Base-by-base conservation (phyloP, 2,888 invertebrate species). In the Eupithecia dodoneata region DNA sequence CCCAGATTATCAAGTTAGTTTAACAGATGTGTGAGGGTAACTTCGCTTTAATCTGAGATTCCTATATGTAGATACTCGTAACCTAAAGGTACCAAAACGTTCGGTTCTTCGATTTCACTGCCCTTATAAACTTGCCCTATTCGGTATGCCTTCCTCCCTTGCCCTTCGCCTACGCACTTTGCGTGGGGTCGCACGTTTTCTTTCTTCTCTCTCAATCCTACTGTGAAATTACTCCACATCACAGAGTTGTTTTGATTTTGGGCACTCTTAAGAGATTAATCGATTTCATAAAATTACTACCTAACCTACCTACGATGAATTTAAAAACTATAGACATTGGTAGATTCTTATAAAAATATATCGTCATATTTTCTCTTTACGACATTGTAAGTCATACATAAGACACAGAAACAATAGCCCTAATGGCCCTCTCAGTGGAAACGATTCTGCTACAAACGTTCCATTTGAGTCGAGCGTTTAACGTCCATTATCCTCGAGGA, bases 401-500 rank as follows among this genome's bases (percentile, higher is more conserved):
- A 47, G 65, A 69, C 70, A 63, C 44, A 63, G 63, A 52, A 13
- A 65, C 18, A 30, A 30, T 47, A 13, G 18, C 41, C 44, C 15
- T 72, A 76, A 76, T 76, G 66, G 76, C 55, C 71, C 70, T 74
- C 72, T 72, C 74, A 71, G 72, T 76, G 72, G 72, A 76, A 79
- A 79, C 76, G 66, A 72, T 79, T 77, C 42, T 72, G 77, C 79
- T 72, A 78, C 74, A 73, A 76, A 77, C 76, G 71, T 79, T 75
- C 74, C 73, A 79, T 81, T 79, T 76, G 55, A 79, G 77, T 52
- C 65, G 76, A 78, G 75, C 84, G 81, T 75, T 84, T 82, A 80
- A 83, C 83, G 79, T 80, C 78, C 79, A 82, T 80, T 82, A 81
- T 82, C 76, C 76, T 79, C 81, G 76, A 80, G 77, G 81, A 76